Evolutionary conservation across 2,113 vertebrate species (phyloP).

Genomic region (Leucopsar rothschildi): DNA sequence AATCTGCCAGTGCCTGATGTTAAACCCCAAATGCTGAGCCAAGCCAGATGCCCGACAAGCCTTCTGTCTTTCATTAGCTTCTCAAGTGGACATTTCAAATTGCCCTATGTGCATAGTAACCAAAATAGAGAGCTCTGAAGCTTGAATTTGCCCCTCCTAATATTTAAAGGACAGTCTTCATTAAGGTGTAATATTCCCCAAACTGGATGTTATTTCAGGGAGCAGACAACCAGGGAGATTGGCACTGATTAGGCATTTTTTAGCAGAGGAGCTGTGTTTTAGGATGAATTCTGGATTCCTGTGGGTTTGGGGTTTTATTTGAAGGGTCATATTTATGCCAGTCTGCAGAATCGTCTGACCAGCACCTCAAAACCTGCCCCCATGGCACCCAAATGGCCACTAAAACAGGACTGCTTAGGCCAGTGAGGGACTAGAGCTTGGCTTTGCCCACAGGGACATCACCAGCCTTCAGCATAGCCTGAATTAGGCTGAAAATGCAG

Average conservation of each 20-base stretch:
- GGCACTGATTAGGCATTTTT: neutral
- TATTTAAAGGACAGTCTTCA: neutral
- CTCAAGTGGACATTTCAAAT: neutral
- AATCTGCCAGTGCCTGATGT: slow-evolving; percentile 80
- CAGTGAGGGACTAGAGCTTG: neutral
- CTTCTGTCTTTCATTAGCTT: neutral
- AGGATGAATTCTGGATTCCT: neutral
- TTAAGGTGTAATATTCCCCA: neutral
- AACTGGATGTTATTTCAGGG: neutral
- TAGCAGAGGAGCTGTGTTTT: neutral
- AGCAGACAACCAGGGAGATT: neutral
- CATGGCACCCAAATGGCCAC: neutral
- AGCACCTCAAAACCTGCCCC: neutral
- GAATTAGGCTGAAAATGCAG: neutral
- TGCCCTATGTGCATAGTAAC: neutral
- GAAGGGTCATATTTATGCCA: neutral
- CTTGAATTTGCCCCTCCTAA: neutral
- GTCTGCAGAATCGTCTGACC: neutral
- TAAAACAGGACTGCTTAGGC: neutral
- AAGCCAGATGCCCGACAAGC: neutral
- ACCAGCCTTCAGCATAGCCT: neutral
- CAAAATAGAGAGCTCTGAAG: neutral
- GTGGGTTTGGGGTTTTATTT: neutral
- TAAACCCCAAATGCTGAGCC: slow-evolving; percentile 79
- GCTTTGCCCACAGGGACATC: neutral